Percentiles rank a stretch among this genome's conserved stretches.
These are phyloP conservation scores for Spodoptera litura DNA, from an alignment of 1,140 invertebrate genomes.

Conservation along the genomic window DNA sequence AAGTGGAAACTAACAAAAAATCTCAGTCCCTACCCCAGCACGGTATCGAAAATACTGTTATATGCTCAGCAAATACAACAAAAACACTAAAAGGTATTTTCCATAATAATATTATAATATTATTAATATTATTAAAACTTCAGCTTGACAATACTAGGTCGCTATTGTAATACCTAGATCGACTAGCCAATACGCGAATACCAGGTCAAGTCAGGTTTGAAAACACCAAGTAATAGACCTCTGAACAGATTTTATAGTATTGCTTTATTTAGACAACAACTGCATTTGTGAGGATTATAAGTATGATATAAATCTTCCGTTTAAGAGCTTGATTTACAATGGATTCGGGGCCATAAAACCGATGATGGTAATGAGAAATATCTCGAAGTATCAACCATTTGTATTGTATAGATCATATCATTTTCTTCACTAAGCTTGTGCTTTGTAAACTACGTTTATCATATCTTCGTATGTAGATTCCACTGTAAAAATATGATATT, in stretches of 20 bases:
- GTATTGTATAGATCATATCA: background rate
- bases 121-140: too few species aligned
- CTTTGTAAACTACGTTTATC: background rate
- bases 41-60: background rate
- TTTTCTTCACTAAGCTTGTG: background rate
- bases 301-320: slow-evolving; percentile 16
- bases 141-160: background rate
- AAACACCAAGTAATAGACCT: slow-evolving; percentile 21
- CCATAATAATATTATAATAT: background rate
- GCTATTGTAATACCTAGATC: slow-evolving; percentile 17
- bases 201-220: slow-evolving; percentile 15
- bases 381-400: background rate
- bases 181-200: slow-evolving; percentile 18
- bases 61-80: background rate
- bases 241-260: slow-evolving; percentile 3
- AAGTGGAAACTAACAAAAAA: too few species aligned
- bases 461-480: background rate
- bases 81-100: background rate
- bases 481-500: background rate
- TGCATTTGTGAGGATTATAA: slow-evolving; percentile 22
- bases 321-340: slow-evolving; percentile 17
- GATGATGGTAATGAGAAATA: slow-evolving; percentile 7
- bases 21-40: too few species aligned
- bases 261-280: slow-evolving; percentile 15
- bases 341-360: slow-evolving; percentile 7